Evolutionary conservation across 2,888 invertebrate genomes (phyloP).

Genomic region (Gymnoscelis rufifasciata): DNA sequence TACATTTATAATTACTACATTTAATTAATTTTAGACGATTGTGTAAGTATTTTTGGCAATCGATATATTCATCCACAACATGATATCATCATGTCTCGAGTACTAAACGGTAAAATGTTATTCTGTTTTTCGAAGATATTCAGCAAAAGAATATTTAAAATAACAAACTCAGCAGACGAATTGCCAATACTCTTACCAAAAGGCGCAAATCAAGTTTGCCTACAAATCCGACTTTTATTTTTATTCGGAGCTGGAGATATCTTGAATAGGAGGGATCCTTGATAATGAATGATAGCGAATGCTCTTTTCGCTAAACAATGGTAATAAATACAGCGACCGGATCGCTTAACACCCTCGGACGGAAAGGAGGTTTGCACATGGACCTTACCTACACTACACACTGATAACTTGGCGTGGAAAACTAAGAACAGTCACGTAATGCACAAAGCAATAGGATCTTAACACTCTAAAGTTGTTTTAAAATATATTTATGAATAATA

Average conservation of each 20-base stretch:
- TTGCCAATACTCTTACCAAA: constrained; percentile 9
- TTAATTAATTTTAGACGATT: no score
- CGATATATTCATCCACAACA: no score
- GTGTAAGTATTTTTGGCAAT: no score
- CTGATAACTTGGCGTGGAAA: not conserved
- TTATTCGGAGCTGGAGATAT: constrained; percentile 33
- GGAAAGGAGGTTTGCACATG: constrained; percentile 28
- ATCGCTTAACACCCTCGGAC: constrained; percentile 57
- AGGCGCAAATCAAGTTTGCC: constrained; percentile 8
- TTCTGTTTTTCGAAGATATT: no score
- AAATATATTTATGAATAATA: no score
- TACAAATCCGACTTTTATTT: constrained; percentile 26
- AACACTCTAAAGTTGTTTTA: no score
- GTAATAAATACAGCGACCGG: constrained; percentile 76
- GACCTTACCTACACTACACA: constrained; percentile 27
- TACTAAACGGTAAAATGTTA: no score
- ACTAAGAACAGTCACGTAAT: no score
- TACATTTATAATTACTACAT: no score
- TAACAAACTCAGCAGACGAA: not conserved
- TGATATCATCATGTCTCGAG: no score
- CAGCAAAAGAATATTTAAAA: not conserved
- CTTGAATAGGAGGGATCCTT: constrained; percentile 42
- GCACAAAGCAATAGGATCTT: no score
- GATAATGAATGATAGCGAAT: constrained; percentile 72
- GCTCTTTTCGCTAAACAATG: constrained; percentile 74